Percentiles rank a stretch among this genome's conserved stretches.
phyloP scores from a whole-genome alignment of 92 coral and sea anemone species.

The Epizoanthus ramosus region DNA sequence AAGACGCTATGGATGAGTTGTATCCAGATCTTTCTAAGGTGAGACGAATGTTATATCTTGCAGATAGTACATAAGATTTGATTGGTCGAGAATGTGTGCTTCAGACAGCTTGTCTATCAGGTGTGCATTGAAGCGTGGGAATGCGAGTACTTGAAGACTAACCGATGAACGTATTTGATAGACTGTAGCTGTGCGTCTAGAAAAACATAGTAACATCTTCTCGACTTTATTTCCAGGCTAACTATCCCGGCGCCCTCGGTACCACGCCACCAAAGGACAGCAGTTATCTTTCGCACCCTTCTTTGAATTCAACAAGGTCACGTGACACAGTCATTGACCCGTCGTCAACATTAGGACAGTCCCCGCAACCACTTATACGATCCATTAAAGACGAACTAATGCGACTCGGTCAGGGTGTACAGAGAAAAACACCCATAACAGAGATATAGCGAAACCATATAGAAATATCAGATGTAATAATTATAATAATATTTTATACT shows the following conservation, averaged over 20 bases:
- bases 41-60: constrained; percentile 9
- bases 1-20: constrained; percentile 88
- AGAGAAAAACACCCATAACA: constrained; percentile 72
- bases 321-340: constrained; percentile 89
- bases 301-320: constrained; percentile 53
- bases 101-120: no score
- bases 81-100: neutral
- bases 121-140: no score
- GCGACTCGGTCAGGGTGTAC: constrained; percentile 78
- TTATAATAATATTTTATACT: neutral
- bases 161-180: no score
- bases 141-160: no score
- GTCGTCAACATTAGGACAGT: constrained; percentile 70
- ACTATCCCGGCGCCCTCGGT: constrained; percentile 79
- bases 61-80: neutral
- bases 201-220: no score
- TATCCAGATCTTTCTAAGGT: constrained; percentile 90
- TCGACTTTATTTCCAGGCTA: constrained; percentile 45
- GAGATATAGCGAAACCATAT: constrained; percentile 58
- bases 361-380: constrained; percentile 90
- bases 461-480: neutral
- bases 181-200: no score
- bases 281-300: constrained; percentile 66
- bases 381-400: constrained; percentile 90
- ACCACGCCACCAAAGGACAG: constrained; percentile 78